A percentile compares a stretch with the other conserved stretches of the same genome.
Evolutionary conservation across 30 jellyfish, hydroid and myxozoan genomes (phyloP).

Genomic region (Catostylus mosaicus): DNA sequence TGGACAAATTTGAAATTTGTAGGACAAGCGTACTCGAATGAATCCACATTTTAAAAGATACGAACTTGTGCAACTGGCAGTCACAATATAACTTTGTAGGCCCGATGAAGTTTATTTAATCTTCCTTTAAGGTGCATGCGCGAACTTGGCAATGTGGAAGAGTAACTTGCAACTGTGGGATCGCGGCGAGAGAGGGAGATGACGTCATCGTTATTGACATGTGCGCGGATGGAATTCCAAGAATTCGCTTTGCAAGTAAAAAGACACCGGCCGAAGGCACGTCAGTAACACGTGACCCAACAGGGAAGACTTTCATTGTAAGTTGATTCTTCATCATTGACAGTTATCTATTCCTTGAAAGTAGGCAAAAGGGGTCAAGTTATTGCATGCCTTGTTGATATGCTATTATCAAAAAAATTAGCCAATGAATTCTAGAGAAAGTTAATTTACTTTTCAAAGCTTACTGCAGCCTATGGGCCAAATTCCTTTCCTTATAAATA

Average conservation of each 20-base stretch:
- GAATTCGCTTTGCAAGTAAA: constrained; percentile 18
- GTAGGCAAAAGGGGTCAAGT: too few relatives aligned
- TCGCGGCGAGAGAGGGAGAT: constrained; percentile 46
- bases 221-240: constrained; percentile 30
- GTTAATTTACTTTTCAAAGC: too few relatives aligned
- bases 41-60: too few relatives aligned
- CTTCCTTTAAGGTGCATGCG: constrained; percentile 35
- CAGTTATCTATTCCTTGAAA: neutral
- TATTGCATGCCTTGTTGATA: neutral
- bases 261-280: constrained; percentile 20
- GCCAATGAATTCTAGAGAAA: too few relatives aligned
- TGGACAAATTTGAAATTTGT: too few relatives aligned
- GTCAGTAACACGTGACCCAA: constrained; percentile 13
- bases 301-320: constrained; percentile 34
- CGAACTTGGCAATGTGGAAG: constrained; percentile 40
- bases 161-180: constrained; percentile 50
- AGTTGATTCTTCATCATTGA: neutral
- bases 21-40: too few relatives aligned
- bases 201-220: constrained; percentile 27
- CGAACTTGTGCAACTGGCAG: neutral
- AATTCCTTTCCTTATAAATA: too few relatives aligned
- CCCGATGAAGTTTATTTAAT: too few relatives aligned
- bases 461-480: too few relatives aligned
- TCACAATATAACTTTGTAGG: too few relatives aligned
- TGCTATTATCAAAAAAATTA: too few relatives aligned